Evolutionary conservation across 2,113 vertebrate species (phyloP).

Genomic region (Caranx ignobilis): DNA sequence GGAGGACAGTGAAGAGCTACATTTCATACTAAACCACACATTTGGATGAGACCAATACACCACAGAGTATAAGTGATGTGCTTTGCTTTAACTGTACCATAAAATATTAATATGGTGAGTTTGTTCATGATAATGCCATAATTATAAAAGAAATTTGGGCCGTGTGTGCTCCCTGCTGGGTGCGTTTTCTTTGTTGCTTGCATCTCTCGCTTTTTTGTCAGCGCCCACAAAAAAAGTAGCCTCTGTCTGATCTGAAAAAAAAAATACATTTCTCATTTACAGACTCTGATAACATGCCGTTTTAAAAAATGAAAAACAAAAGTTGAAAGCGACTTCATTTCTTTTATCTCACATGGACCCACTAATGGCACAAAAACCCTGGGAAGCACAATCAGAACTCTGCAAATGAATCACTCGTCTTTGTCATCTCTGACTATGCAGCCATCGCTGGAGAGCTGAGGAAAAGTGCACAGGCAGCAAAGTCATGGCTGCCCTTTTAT

Average conservation of each 20-base stretch:
- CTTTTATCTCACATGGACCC: not conserved
- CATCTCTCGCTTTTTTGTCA: not conserved
- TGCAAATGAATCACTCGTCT: constrained; percentile 6
- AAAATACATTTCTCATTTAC: not conserved
- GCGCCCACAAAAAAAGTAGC: not conserved
- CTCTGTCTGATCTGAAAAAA: not conserved
- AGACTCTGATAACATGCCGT: not conserved
- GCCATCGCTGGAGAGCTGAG: constrained; percentile 9
- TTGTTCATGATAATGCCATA: not conserved
- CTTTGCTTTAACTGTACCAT: not conserved
- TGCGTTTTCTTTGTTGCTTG: not conserved
- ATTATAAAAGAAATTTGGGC: no score
- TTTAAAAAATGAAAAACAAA: not conserved
- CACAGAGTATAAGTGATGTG: not conserved
- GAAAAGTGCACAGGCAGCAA: not conserved
- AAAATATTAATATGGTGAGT: not conserved
- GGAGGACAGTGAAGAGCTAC: not conserved
- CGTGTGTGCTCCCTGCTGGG: not conserved
- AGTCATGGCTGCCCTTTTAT: constrained; percentile 12
- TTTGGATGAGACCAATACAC: not conserved
- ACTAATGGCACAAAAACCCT: not conserved
- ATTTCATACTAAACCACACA: constrained; percentile 11
- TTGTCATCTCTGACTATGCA: constrained; percentile 14
- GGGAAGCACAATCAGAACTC: not conserved
- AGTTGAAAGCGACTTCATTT: not conserved